phyloP scores from a whole-genome alignment of 1,140 invertebrate genomes.

The Arctopsyche grandis region DNA sequence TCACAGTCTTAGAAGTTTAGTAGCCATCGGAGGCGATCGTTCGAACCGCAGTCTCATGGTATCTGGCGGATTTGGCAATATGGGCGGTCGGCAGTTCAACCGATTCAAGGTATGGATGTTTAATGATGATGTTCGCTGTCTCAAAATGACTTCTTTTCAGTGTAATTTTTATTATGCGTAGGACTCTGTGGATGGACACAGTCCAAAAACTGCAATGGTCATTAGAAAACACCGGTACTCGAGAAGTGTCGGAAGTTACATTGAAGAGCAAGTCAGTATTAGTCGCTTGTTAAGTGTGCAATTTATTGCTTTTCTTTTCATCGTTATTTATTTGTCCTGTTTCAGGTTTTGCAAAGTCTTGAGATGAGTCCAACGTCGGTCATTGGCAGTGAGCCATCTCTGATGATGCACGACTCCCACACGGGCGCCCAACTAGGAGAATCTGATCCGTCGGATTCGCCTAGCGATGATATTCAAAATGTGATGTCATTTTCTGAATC shows the following conservation, averaged over 20 bases:
- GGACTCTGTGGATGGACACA: conserved; percentile 62
- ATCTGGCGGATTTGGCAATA: conserved; percentile 43
- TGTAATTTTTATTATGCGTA: conserved; percentile 50
- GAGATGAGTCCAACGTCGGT: conserved; percentile 59
- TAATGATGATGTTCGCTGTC: neutral
- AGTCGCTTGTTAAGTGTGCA: too few relatives aligned
- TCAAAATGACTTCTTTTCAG: neutral
- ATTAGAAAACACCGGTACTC: conserved; percentile 61
- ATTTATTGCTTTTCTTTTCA: neutral
- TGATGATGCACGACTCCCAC: conserved; percentile 53
- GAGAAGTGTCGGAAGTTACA: conserved; percentile 63
- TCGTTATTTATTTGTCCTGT: conserved; percentile 26
- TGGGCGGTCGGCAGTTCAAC: conserved; percentile 61
- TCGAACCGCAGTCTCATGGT: conserved; percentile 25
- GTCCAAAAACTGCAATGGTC: conserved; percentile 57
- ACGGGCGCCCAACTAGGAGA: conserved; percentile 42
- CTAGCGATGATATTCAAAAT: conserved; percentile 59
- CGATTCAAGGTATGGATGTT: conserved; percentile 61
- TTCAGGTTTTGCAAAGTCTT: conserved; percentile 49
- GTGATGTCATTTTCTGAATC: conserved; percentile 58
- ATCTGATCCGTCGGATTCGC: conserved; percentile 43
- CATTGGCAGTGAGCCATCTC: conserved; percentile 64
- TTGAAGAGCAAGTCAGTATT: conserved; percentile 61
- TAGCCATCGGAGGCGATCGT: conserved; percentile 57
- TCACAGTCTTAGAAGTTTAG: conserved; percentile 63